phyloP scores from a whole-genome alignment of 1,140 invertebrate genomes.

The Homalodisca vitripennis region DNA sequence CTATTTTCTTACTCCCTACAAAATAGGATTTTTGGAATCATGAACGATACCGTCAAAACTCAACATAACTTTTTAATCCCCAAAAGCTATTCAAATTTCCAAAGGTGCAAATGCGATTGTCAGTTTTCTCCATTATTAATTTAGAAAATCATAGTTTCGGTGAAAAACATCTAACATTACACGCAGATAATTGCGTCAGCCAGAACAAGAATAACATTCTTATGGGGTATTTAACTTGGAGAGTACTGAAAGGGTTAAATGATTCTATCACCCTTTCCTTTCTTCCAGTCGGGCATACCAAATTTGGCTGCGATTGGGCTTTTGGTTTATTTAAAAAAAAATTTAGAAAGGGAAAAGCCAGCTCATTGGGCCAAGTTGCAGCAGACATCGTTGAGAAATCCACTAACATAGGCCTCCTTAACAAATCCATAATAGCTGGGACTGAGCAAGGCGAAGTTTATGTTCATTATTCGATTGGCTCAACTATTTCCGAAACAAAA shows the following conservation, averaged over 20 bases:
- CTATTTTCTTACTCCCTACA: conserved; percentile 35
- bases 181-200: conserved; percentile 35
- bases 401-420: conserved; percentile 18
- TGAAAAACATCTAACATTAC: conserved; percentile 17
- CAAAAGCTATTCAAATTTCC: conserved; percentile 13
- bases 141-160: conserved; percentile 30
- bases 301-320: conserved; percentile 30
- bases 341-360: neutral
- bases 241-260: conserved; percentile 7
- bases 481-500: no score
- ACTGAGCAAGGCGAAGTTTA: conserved; percentile 13
- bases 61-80: conserved; percentile 35
- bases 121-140: conserved; percentile 31
- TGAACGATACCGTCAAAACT: conserved; percentile 29
- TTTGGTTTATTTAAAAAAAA: conserved; percentile 27
- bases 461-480: no score
- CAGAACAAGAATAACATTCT: conserved; percentile 25
- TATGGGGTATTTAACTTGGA: conserved; percentile 2
- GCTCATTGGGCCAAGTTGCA: conserved; percentile 12
- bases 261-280: neutral
- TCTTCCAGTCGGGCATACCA: conserved; percentile 29
- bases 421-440: conserved; percentile 11
- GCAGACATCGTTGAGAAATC: conserved; percentile 18
- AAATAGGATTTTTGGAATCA: conserved; percentile 35
- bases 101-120: conserved; percentile 36